Evolutionary conservation across 1,140 invertebrate species (phyloP).

Genomic region (Drosophila parabipectinata): DNA sequence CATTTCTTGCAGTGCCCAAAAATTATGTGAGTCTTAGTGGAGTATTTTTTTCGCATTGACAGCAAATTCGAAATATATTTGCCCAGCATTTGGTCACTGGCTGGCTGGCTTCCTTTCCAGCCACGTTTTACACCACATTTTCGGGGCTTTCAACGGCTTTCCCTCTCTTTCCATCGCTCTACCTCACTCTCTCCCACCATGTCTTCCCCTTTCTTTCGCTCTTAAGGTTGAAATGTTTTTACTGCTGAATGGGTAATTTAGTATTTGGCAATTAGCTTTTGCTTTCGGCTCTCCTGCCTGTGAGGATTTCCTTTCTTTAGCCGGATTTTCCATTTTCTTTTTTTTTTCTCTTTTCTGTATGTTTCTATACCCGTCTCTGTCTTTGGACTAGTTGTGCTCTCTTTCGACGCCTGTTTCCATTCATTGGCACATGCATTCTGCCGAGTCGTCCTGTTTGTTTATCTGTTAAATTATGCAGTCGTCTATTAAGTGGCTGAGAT

Average conservation of each 20-base stretch:
- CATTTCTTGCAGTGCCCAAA: background rate
- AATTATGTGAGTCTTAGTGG: constrained; percentile 25
- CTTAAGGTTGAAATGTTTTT: constrained; percentile 69
- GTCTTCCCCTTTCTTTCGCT: background rate
- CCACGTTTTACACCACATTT: constrained; percentile 71
- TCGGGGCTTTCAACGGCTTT: constrained; percentile 53
- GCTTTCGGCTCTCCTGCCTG: constrained; percentile 53
- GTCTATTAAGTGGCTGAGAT: constrained; percentile 79
- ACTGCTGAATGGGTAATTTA: constrained; percentile 82
- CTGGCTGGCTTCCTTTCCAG: constrained; percentile 39
- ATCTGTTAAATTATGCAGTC: constrained; percentile 82
- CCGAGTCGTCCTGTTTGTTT: constrained; percentile 74
- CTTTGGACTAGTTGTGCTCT: constrained; percentile 11
- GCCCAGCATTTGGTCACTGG: constrained; percentile 55
- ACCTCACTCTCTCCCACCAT: background rate
- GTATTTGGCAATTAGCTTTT: constrained; percentile 82
- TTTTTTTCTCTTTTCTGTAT: constrained; percentile 3
- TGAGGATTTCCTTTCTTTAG: constrained; percentile 7
- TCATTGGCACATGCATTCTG: constrained; percentile 57
- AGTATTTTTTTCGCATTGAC: constrained; percentile 74
- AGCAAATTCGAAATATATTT: constrained; percentile 82
- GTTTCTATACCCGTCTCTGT: constrained; percentile 6
- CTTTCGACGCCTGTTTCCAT: constrained; percentile 16
- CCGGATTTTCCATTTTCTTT: constrained; percentile 9
- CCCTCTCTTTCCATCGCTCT: background rate